These are phyloP conservation scores for Phylloscopus trochiloides DNA, from an alignment of 2,113 vertebrate genomes.

Conservation along the genomic window DNA sequence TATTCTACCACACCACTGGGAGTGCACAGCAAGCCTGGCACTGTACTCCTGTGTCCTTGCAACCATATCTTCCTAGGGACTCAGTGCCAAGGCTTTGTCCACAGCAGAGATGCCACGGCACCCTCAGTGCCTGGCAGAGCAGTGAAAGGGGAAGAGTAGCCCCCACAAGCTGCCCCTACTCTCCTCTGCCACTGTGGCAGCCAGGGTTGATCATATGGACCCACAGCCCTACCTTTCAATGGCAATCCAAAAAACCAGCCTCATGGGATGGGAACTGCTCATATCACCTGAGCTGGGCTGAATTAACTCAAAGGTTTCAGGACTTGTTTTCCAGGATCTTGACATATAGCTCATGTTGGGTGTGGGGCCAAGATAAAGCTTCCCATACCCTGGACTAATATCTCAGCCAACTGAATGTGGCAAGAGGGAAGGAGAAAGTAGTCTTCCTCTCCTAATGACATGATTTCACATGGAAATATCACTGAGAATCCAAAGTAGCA, in stretches of 20 bases:
- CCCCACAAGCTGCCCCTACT: not conserved
- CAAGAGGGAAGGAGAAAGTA: not conserved
- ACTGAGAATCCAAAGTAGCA: not conserved
- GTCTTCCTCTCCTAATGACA: not conserved
- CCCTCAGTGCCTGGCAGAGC: not conserved
- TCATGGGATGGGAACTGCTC: not conserved
- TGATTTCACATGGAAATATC: not conserved
- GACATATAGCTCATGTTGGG: not conserved
- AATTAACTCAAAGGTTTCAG: not conserved
- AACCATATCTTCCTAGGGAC: not conserved
- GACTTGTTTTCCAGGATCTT: not conserved
- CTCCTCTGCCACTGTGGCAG: not conserved
- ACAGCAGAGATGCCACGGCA: not conserved
- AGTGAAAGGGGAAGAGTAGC: fast-evolving
- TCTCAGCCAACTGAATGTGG: not conserved
- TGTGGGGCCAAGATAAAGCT: not conserved
- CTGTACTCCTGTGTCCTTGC: not conserved
- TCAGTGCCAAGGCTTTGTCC: not conserved
- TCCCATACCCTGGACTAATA: not conserved
- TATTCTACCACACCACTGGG: not conserved
- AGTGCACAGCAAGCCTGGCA: not conserved
- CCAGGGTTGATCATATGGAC: not conserved
- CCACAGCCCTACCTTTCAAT: not conserved
- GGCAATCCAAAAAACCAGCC: not conserved
- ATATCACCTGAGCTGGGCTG: not conserved